These are phyloP conservation scores for Cabera pusaria DNA, from an alignment of 2,888 invertebrate species.

Conservation along the genomic window DNA sequence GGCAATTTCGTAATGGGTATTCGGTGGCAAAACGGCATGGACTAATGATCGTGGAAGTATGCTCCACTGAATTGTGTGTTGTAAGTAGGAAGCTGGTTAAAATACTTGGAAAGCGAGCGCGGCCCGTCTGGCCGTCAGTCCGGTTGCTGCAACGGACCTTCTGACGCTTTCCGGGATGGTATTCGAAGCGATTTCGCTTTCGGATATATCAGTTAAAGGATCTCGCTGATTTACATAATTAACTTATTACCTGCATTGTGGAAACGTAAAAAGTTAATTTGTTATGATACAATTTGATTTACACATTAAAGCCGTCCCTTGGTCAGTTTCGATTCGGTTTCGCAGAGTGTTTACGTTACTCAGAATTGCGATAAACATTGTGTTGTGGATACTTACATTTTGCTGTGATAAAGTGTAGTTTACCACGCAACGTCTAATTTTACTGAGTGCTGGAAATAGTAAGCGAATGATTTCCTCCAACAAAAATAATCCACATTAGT, in stretches of 20 bases:
- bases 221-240: conserved; percentile 14
- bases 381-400: no score
- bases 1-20: conserved; percentile 48
- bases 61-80: conserved; percentile 56
- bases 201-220: conserved; percentile 8
- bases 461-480: no score
- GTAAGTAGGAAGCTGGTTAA: conserved; percentile 51
- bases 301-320: no score
- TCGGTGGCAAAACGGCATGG: conserved; percentile 38
- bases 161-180: conserved; percentile 21
- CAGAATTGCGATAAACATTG: no score
- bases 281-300: no score
- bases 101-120: conserved; percentile 17
- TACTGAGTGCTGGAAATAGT: no score
- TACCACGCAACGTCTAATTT: no score
- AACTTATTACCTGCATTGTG: conserved; percentile 6
- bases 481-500: no score
- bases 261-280: conserved; percentile 7
- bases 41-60: conserved; percentile 64
- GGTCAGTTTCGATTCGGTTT: no score
- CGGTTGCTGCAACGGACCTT: conserved; percentile 46
- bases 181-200: conserved; percentile 13
- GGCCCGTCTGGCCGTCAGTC: conserved; percentile 8
- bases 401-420: no score
- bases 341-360: no score